A percentile compares a stretch with the other conserved stretches of the same genome.
phyloP scores from a whole-genome alignment of 2,888 invertebrate genomes.

The Polyommatus icarus region DNA sequence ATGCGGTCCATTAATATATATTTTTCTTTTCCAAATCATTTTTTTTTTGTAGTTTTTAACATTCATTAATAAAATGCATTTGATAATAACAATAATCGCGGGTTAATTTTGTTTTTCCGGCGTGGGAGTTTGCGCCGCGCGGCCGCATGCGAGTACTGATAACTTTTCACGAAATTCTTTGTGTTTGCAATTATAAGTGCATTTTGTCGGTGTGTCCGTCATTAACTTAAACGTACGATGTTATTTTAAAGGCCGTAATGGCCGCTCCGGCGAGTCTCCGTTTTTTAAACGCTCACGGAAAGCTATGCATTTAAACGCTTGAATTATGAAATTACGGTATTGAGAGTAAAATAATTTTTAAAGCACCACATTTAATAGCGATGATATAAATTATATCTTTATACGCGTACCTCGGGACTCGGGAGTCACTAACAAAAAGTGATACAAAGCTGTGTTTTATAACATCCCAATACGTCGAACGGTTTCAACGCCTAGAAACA shows the following conservation, averaged over 20 bases:
- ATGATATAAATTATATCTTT: slow-evolving; percentile 24
- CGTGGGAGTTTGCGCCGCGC: slow-evolving; percentile 56
- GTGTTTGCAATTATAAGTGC: slow-evolving; percentile 78
- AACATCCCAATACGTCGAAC: slow-evolving; percentile 68
- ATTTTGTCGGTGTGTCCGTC: slow-evolving; percentile 78
- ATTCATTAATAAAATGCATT: slow-evolving; percentile 27
- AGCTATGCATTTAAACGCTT: slow-evolving; percentile 80
- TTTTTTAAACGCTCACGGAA: slow-evolving; percentile 68
- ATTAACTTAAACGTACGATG: slow-evolving; percentile 81
- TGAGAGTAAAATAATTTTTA: slow-evolving; percentile 62
- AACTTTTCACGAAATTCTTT: slow-evolving; percentile 78
- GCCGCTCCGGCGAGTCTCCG: slow-evolving; percentile 66
- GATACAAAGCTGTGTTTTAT: slow-evolving; percentile 62
- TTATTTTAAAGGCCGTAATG: slow-evolving; percentile 79
- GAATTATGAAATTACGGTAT: slow-evolving; percentile 80
- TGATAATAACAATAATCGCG: slow-evolving; percentile 19
- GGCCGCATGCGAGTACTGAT: slow-evolving; percentile 63
- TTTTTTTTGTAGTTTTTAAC: neutral
- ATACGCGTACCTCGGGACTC: neutral
- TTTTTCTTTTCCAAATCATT: neutral
- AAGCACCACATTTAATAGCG: slow-evolving; percentile 20
- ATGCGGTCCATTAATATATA: neutral
- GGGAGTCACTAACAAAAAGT: slow-evolving; percentile 42
- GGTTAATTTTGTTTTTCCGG: slow-evolving; percentile 39
- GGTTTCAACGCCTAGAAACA: slow-evolving; percentile 75